A percentile compares a stretch with the other conserved stretches of the same genome.
Conservation (phyloP, 2,113 vertebrate genomes). For the Hiodon alosoides region DNA sequence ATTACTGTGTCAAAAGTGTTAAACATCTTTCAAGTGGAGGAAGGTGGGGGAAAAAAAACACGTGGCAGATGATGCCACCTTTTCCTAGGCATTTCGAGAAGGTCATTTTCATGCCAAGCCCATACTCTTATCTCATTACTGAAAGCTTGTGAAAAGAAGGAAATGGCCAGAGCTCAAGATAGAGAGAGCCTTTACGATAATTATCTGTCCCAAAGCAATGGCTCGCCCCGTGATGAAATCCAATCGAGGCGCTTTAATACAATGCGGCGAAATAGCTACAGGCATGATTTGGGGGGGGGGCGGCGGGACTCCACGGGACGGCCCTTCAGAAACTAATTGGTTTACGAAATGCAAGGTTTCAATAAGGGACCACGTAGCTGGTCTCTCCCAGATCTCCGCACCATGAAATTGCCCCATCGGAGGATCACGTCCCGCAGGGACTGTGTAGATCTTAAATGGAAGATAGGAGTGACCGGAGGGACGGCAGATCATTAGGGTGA, state of each 20-base stretch:
- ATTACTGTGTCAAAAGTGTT: slow-evolving; percentile 28
- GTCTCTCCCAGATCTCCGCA: background rate
- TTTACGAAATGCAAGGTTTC: background rate
- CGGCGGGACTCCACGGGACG: background rate
- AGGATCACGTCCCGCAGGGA: too few relatives aligned
- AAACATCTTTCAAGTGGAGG: slow-evolving; percentile 16
- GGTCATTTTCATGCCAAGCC: slow-evolving; percentile 20
- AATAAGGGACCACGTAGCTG: background rate
- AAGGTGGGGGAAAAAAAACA: background rate
- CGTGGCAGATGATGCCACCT: background rate
- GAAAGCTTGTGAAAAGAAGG: slow-evolving; percentile 6
- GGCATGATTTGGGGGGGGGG: background rate
- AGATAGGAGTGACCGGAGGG: too few relatives aligned
- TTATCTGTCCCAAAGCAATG: slow-evolving; percentile 28
- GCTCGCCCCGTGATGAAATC: slow-evolving; percentile 16
- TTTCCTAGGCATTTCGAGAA: slow-evolving; percentile 8
- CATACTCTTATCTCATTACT: slow-evolving; percentile 24
- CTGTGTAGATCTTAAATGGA: too few relatives aligned
- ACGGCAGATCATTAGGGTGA: too few relatives aligned
- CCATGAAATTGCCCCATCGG: background rate
- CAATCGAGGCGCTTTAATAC: slow-evolving; percentile 22
- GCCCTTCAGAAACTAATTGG: slow-evolving; percentile 13
- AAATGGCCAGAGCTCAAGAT: slow-evolving; percentile 11
- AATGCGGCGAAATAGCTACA: slow-evolving; percentile 22
- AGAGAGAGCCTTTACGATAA: slow-evolving; percentile 23